Conservation (phyloP, 1,140 invertebrate species). For the Drosophila hydei region DNA sequence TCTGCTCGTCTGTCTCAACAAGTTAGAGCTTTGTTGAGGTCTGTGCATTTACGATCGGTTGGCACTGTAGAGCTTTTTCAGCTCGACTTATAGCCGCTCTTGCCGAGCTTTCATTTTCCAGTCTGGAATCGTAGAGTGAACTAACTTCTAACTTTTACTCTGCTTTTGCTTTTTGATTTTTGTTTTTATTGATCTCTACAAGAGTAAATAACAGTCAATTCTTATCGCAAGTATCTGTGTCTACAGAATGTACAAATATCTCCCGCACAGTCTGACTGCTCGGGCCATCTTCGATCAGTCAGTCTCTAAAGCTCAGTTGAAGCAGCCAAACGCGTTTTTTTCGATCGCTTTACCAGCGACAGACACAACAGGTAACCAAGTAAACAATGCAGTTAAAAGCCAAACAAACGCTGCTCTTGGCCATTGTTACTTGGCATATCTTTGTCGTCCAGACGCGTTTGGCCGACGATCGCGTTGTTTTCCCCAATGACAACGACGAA, state of each 20-base stretch:
- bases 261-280: conserved; percentile 24
- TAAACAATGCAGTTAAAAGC: conserved; percentile 27
- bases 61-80: conserved; percentile 13
- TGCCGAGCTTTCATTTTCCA: conserved; percentile 22
- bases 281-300: conserved; percentile 24
- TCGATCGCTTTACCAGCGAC: conserved; percentile 1
- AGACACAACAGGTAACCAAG: not conserved
- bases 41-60: not conserved
- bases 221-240: conserved; percentile 27
- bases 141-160: conserved; percentile 1
- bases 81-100: conserved; percentile 11
- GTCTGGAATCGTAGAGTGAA: conserved; percentile 14
- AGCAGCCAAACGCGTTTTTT: conserved; percentile 59
- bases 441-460: conserved; percentile 1
- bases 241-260: conserved; percentile 6
- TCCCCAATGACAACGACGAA: conserved; percentile 41
- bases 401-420: conserved; percentile 15
- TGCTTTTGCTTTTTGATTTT: not conserved
- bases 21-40: not conserved
- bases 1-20: no score
- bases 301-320: conserved; percentile 49
- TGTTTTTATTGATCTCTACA: not conserved
- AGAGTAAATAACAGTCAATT: conserved; percentile 28
- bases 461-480: conserved; percentile 58
- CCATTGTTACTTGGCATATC: conserved; percentile 13